phyloP scores from a whole-genome alignment of 2,797 vertebrate species.

The Danio kyathit region DNA sequence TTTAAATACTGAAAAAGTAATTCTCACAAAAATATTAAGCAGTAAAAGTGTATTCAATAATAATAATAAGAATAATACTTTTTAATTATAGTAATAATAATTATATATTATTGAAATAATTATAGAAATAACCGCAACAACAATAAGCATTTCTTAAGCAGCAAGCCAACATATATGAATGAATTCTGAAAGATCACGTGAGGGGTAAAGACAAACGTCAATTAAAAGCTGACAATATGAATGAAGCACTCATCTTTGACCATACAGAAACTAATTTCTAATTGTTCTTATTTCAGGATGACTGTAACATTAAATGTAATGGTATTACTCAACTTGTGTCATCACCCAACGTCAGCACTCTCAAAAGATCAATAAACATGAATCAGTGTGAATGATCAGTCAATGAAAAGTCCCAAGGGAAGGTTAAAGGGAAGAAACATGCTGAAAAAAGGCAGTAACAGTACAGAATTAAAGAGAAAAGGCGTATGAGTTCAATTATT shows the following conservation, averaged over 20 bases:
- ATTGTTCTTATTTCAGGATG: not conserved
- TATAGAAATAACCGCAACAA: too few species aligned
- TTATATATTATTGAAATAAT: too few species aligned
- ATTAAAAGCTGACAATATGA: not conserved
- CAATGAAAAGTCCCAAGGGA: not conserved
- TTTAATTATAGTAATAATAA: too few species aligned
- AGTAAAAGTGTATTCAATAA: not conserved
- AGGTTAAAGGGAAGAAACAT: not conserved
- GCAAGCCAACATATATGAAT: not conserved
- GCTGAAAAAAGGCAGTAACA: not conserved
- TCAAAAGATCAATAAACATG: not conserved
- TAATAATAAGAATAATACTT: too few species aligned
- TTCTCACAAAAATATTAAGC: not conserved
- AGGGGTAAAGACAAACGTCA: not conserved
- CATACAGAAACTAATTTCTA: not conserved
- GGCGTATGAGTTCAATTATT: not conserved
- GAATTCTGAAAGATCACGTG: not conserved
- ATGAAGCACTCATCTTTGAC: not conserved
- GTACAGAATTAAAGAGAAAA: not conserved
- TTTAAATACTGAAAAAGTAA: not conserved
- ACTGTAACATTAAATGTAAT: not conserved
- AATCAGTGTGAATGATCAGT: not conserved
- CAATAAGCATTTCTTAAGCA: not conserved
- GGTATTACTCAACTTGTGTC: not conserved
- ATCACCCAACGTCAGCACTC: not conserved